phyloP scores from a whole-genome alignment of 2,113 vertebrate genomes.

The Miniopterus natalensis region DNA sequence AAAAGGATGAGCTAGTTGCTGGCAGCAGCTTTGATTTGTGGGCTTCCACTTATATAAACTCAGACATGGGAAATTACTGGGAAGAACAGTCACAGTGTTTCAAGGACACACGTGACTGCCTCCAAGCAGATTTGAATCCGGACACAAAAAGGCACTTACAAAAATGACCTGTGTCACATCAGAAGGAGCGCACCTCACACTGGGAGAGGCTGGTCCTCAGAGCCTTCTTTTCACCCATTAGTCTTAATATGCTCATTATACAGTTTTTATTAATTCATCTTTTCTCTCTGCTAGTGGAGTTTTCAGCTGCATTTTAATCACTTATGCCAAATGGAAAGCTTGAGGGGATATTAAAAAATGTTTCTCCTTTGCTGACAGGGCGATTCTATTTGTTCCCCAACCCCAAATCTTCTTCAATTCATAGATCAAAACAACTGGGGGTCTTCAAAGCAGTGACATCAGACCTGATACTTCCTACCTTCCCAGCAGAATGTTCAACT shows the following conservation, averaged over 20 bases:
- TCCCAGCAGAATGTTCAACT: neutral
- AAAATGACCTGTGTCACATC: neutral
- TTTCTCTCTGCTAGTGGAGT: constrained; percentile 52
- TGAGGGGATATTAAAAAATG: neutral
- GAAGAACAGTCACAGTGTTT: neutral
- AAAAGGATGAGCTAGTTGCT: neutral
- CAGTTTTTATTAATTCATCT: constrained; percentile 59
- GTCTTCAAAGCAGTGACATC: constrained; percentile 32
- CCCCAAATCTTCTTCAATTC: constrained; percentile 15
- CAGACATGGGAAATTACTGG: neutral
- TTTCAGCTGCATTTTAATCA: constrained; percentile 66
- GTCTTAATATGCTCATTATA: constrained; percentile 21
- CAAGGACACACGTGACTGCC: constrained; percentile 12
- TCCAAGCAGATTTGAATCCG: neutral
- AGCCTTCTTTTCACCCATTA: neutral
- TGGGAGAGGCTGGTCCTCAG: neutral
- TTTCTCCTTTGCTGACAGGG: constrained; percentile 39
- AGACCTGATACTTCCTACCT: neutral
- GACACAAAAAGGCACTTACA: neutral
- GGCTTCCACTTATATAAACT: constrained; percentile 18
- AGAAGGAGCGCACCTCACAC: neutral
- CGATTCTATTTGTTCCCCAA: constrained; percentile 10
- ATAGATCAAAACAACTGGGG: neutral
- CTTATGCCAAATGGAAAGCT: constrained; percentile 24
- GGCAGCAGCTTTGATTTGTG: neutral